Evolutionary conservation across 2,113 vertebrate species (phyloP), one percentile per base, ranked within the genome.

Genomic region (Ailurus styani): DNA sequence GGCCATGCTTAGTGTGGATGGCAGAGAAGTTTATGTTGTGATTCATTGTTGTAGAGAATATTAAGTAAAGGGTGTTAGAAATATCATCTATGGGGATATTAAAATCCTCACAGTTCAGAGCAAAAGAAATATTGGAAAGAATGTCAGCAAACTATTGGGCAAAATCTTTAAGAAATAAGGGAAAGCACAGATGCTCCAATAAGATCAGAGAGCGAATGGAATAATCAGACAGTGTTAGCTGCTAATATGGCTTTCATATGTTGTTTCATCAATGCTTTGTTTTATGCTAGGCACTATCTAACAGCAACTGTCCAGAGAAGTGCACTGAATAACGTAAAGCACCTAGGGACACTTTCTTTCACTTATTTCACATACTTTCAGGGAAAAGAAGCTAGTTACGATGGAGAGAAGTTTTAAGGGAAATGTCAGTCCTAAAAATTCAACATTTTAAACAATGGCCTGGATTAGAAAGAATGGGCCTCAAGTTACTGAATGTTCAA

Each of bases 341-440:
- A 96, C 23, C 0, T 17, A 90, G 13, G 45, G 25, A 85, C 1
- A 25, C 6, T 78, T 77, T 82, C 31, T 89, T 93, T 57, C 23
- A 79, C 27, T 96, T 91, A 54, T n/a, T 79, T 42, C 15, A 14
- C 29, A 11, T 73, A n/a, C 77, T 45, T 23, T 78, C 45, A 13
- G 27, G 31, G 31, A 68, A 94, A 89, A 27, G 70, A 77, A 73
- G 86, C 5, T n/a, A 62, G 37, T 20, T 86, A 77, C 2, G 27
- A 42, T 62, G 20, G 47, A 95, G 37, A 72, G 60, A 68, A 77
- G 25, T 85, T n/a, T 72, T 25, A 85, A 94, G 25, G 77, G 54
- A 95, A 97, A 90, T 31, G 45, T 68, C 84, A 95, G 29, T 23
- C 90, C 12, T 92, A 93, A 92, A 93, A 91, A 82, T 60, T 93